Conservation (phyloP, 2,113 vertebrate species). For the Macquaria australasica region DNA sequence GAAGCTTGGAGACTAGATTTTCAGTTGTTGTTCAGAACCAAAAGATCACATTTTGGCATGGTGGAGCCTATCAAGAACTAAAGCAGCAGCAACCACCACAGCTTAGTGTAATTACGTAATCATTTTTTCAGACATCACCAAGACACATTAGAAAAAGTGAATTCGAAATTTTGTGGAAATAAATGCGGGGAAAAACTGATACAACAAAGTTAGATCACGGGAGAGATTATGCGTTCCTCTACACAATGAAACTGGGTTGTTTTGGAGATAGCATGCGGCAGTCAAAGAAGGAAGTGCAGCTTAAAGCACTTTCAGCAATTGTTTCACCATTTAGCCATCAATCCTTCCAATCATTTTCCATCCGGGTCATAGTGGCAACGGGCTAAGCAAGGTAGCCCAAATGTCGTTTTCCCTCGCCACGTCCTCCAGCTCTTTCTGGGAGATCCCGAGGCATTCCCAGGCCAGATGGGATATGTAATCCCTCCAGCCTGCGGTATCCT, state of each 20-base stretch:
- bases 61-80: not conserved
- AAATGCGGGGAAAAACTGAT: too few relatives aligned
- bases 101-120: too few relatives aligned
- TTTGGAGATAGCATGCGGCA: not conserved
- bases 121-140: not conserved
- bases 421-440: not conserved
- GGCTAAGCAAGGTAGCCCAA: not conserved
- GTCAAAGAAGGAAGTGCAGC: not conserved
- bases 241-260: not conserved
- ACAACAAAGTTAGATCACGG: not conserved
- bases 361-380: not conserved
- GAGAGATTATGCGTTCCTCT: not conserved
- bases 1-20: not conserved
- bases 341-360: not conserved
- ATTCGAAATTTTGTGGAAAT: too few relatives aligned
- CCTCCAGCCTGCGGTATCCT: not conserved
- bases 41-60: not conserved
- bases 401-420: not conserved
- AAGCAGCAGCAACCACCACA: not conserved
- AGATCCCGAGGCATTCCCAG: not conserved
- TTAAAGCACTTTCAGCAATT: conserved; percentile 1
- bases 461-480: not conserved
- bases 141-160: not conserved
- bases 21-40: not conserved
- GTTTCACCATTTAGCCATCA: not conserved